Evolutionary conservation across 2,797 vertebrate genomes (phyloP), one percentile per base, ranked within the genome.

Genomic region (Crotalus adamanteus): DNA sequence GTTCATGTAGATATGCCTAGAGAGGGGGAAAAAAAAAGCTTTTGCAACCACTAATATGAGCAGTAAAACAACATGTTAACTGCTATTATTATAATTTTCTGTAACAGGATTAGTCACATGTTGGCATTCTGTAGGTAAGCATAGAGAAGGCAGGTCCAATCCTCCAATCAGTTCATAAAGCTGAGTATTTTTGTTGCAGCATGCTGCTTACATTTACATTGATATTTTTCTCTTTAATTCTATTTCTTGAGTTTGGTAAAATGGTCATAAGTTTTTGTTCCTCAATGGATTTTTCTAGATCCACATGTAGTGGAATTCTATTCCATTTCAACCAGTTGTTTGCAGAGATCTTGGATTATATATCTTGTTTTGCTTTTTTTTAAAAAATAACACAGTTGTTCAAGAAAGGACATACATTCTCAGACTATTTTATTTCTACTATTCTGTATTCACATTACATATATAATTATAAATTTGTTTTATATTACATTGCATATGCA

Each of bases 111-210:
- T 94, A 94, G 91, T 83, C 86, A 94, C 11, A 61, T 91, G 86
- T 92, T 94, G 65, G 47, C 86, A 88, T 91, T 91, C 86, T 91
- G 20, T 85, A 59, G 53, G 31, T 94, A 92, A 94, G 92, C 42
- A 89, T 85, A 93, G 57, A 86, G 90, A 91, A 83, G 20, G 92
- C 37, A 91, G 86, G 28, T 92, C 16, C 25, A 57, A 83, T 0
- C 0, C n/a, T 63, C 93, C 92, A 87, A 5, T 95, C 42, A 87
- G 26, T 87, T 92, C 61, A 87, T 47, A 25, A 0, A 89, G 69
- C 65, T 93, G 95, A 96, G 94, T 96, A 95, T 95, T 95, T 96
- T 94, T 1, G 0, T 20, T 88, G 90, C 37, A 28, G 94, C 91
- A 92, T 90, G 28, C 93, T 94, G 89, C 6, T 91, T 37, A 65